A percentile compares a stretch with the other conserved stretches of the same genome.
These are phyloP conservation scores for Balaeniceps rex DNA, from an alignment of 2,113 vertebrate genomes.

Conservation along the genomic window DNA sequence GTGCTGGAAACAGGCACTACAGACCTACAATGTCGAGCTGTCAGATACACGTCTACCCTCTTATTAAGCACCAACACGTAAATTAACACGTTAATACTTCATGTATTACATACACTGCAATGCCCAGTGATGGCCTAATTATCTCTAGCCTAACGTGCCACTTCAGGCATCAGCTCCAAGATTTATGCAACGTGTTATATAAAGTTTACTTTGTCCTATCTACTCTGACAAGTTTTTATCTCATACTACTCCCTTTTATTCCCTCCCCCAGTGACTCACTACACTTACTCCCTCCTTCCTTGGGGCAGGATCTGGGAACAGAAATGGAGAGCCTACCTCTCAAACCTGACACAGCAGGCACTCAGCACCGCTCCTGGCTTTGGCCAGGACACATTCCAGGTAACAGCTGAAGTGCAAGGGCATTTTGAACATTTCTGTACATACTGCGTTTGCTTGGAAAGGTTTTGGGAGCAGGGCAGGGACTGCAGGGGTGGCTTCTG, in stretches of 20 bases:
- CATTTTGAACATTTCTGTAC: background rate
- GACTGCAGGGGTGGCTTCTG: too few relatives aligned
- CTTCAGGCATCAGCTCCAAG: background rate
- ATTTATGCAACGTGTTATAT: background rate
- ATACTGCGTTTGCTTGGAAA: too few relatives aligned
- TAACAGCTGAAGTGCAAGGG: background rate
- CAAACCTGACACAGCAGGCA: background rate
- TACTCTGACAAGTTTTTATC: background rate
- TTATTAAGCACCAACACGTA: background rate
- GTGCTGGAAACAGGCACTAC: background rate
- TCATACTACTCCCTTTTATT: background rate
- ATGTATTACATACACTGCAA: background rate
- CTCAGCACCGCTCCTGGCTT: background rate
- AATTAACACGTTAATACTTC: background rate
- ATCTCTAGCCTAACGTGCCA: background rate
- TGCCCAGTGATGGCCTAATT: background rate
- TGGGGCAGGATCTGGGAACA: background rate
- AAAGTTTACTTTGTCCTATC: background rate
- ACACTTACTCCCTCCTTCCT: background rate
- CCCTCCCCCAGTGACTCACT: background rate
- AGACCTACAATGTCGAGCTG: rapidly evolving
- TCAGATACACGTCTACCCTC: background rate
- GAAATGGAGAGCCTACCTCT: background rate
- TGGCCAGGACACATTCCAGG: background rate
- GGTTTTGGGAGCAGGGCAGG: too few relatives aligned